A percentile compares a stretch with the other conserved stretches of the same genome.
Conservation (phyloP, 2,113 vertebrate species). For the Xiphophorus couchianus region DNA sequence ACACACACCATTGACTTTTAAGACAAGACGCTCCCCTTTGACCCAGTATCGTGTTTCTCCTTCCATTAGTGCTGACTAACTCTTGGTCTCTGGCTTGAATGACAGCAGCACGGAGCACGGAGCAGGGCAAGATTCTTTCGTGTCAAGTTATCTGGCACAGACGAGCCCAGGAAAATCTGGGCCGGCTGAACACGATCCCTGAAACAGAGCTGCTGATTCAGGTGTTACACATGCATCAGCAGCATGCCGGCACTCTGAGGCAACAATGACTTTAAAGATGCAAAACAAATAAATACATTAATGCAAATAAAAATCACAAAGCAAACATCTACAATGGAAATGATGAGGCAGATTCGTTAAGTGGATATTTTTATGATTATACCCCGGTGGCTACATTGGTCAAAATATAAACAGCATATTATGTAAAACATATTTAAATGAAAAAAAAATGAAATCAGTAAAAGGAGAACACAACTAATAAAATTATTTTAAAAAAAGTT, state of each 20-base stretch:
- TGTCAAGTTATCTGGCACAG: conserved; percentile 68
- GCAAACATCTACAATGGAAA: neutral
- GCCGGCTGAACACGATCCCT: conserved; percentile 69
- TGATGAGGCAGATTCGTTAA: neutral
- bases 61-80: conserved; percentile 76
- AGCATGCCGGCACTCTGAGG: conserved; percentile 36
- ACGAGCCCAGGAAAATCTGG: conserved; percentile 61
- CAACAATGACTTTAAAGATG: conserved; percentile 32
- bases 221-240: conserved; percentile 47
- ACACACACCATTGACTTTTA: conserved; percentile 36
- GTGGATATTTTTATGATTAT: neutral
- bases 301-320: conserved; percentile 8
- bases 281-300: neutral
- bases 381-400: no score
- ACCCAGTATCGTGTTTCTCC: conserved; percentile 66
- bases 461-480: neutral
- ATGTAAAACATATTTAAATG: neutral
- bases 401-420: neutral
- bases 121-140: conserved; percentile 31
- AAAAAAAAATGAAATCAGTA: neutral
- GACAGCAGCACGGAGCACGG: conserved; percentile 47
- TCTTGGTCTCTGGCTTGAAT: conserved; percentile 56
- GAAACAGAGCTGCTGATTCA: conserved; percentile 64
- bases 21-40: conserved; percentile 39
- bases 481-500: conserved; percentile 16